Evolutionary conservation across 1,140 invertebrate genomes (phyloP).

Genomic region (Hyphantria cunea): DNA sequence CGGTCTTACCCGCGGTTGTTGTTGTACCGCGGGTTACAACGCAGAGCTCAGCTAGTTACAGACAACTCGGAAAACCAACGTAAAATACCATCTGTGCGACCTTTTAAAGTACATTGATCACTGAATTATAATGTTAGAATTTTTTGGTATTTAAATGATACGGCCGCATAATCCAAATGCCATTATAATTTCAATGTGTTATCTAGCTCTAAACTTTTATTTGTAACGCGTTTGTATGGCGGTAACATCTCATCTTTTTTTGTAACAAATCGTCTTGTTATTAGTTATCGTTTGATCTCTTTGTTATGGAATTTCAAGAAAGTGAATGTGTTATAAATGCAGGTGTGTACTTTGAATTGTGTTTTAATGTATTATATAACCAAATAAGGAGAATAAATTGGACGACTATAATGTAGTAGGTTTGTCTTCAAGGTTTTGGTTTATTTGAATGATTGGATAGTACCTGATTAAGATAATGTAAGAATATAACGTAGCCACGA

Average conservation of each 20-base stretch:
- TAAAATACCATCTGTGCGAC: not conserved
- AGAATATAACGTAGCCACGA: too few species aligned
- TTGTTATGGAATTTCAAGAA: constrained; percentile 5
- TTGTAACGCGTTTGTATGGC: constrained; percentile 2
- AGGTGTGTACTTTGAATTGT: too few species aligned
- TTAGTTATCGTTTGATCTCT: constrained; percentile 11
- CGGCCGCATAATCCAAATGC: constrained; percentile 51
- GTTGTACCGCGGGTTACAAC: too few species aligned
- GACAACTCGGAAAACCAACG: not conserved
- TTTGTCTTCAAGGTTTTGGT: too few species aligned
- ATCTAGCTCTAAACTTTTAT: constrained; percentile 36
- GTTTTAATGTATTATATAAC: too few species aligned
- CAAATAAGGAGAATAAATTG: too few species aligned
- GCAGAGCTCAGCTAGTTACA: too few species aligned
- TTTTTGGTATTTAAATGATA: constrained; percentile 64
- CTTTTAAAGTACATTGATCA: constrained; percentile 17
- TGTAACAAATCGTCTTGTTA: not conserved
- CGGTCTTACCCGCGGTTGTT: too few species aligned
- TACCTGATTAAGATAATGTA: too few species aligned
- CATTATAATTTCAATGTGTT: constrained; percentile 68
- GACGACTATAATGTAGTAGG: too few species aligned
- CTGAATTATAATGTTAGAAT: constrained; percentile 40
- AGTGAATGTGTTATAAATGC: not conserved
- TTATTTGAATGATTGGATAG: too few species aligned
- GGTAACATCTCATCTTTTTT: not conserved